These are phyloP conservation scores for Oncorhynchus kisutch DNA, from an alignment of 2,113 vertebrate genomes.

Conservation along the genomic window DNA sequence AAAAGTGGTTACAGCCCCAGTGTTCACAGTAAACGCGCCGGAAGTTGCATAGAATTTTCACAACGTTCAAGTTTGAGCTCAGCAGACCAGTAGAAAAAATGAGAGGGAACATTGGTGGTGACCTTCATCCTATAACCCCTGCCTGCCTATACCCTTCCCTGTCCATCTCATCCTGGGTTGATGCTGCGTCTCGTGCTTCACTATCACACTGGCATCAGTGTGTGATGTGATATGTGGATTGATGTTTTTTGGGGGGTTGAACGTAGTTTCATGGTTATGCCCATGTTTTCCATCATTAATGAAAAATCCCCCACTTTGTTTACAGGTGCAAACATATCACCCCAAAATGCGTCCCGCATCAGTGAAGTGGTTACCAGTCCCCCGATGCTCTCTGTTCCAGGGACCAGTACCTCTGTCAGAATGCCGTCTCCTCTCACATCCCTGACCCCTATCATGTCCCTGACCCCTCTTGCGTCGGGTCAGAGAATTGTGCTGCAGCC, in stretches of 20 bases:
- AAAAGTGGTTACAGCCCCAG: no score
- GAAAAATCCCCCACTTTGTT: not conserved
- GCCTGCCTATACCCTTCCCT: not conserved
- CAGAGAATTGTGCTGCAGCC: slow-evolving; percentile 85
- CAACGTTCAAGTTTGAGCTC: no score
- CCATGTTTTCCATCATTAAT: not conserved
- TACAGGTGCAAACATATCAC: slow-evolving; percentile 18
- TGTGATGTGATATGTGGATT: not conserved
- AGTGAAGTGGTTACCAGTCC: slow-evolving; percentile 46
- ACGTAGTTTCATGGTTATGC: not conserved
- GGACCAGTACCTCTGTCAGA: slow-evolving; percentile 39
- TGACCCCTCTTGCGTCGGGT: slow-evolving; percentile 43
- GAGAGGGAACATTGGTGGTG: no score
- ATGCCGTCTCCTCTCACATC: slow-evolving; percentile 36
- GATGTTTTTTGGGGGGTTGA: not conserved
- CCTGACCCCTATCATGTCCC: slow-evolving; percentile 45
- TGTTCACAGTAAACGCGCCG: no score
- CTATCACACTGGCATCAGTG: no score
- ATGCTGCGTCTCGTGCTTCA: not conserved
- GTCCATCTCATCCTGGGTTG: not conserved
- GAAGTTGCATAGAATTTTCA: no score
- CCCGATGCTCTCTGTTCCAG: slow-evolving; percentile 77
- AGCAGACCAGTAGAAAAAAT: no score
- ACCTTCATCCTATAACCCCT: no score
- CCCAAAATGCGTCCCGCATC: not conserved